Conservation (phyloP, 2,888 invertebrate species). For the Sminthurides aquaticus region DNA sequence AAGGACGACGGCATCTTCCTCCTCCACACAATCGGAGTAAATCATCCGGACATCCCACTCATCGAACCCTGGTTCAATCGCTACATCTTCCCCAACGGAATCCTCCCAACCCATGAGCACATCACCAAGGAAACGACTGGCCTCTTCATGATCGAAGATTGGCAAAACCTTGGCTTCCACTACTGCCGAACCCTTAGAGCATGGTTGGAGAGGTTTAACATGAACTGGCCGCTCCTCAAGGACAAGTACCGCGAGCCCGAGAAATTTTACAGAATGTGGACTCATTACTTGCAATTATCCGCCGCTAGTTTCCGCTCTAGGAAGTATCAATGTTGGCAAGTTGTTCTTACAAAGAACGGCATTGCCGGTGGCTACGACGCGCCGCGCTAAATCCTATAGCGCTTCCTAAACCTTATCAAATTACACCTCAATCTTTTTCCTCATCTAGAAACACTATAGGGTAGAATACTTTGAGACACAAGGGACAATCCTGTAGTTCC, state of each 20-base stretch:
- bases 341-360: conserved; percentile 19
- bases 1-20: conserved; percentile 18
- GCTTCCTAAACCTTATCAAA: too few species aligned
- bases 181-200: conserved; percentile 14
- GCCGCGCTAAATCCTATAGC: conserved; percentile 10
- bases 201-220: conserved; percentile 11
- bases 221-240: conserved; percentile 22
- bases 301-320: conserved; percentile 20
- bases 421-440: too few species aligned
- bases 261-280: conserved; percentile 23
- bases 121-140: conserved; percentile 4
- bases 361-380: conserved; percentile 20
- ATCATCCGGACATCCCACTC: background rate
- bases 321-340: conserved; percentile 22
- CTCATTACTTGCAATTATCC: conserved; percentile 16
- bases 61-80: conserved; percentile 9
- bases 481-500: too few species aligned
- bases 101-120: conserved; percentile 8
- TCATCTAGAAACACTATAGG: too few species aligned
- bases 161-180: conserved; percentile 22
- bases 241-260: conserved; percentile 15
- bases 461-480: too few species aligned
- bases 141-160: conserved; percentile 20
- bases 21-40: conserved; percentile 14
- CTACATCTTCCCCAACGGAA: conserved; percentile 16